Percentiles rank a stretch among this genome's conserved stretches.
These are phyloP conservation scores for Pogonophryne albipinna DNA, from an alignment of 2,797 vertebrate genomes.

Conservation along the genomic window DNA sequence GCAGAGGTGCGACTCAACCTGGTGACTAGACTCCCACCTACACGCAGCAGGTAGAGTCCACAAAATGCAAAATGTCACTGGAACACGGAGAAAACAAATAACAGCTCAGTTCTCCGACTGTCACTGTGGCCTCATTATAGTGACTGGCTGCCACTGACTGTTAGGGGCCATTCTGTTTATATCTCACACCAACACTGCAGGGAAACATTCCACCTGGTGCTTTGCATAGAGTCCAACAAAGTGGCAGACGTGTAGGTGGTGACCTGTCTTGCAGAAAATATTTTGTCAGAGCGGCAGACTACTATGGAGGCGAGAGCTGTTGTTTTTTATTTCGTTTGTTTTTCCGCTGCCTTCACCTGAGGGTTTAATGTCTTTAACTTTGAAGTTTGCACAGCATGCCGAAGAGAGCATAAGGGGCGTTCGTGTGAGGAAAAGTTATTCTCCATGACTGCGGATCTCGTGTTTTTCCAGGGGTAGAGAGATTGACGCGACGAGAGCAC, in stretches of 20 bases:
- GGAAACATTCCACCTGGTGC: constrained; percentile 3
- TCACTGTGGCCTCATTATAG: constrained; percentile 42
- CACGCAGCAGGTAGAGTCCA: not conserved
- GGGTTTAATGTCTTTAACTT: constrained; percentile 18
- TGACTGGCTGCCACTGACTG: not conserved
- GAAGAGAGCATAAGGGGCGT: not conserved
- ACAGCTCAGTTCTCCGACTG: constrained; percentile 7
- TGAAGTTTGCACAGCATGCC: not conserved
- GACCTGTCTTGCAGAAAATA: constrained; percentile 21
- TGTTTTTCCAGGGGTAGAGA: constrained; percentile 33
- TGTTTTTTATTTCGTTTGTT: not conserved
- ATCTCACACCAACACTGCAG: constrained; percentile 3
- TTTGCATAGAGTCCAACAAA: constrained; percentile 16
- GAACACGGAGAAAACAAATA: constrained; percentile 22
- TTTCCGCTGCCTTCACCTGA: constrained; percentile 3
- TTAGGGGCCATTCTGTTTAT: not conserved
- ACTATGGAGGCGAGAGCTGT: not conserved
- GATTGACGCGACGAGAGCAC: constrained; percentile 23
- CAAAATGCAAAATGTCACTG: constrained; percentile 24
- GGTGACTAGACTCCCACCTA: too few species aligned
- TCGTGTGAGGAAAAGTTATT: constrained; percentile 23
- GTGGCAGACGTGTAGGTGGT: constrained; percentile 19
- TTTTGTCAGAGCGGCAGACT: constrained; percentile 16
- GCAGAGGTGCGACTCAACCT: too few species aligned
- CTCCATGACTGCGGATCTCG: constrained; percentile 23